phyloP scores from a whole-genome alignment of 2,888 invertebrate genomes.

The Omphaloscelis lunosa region DNA sequence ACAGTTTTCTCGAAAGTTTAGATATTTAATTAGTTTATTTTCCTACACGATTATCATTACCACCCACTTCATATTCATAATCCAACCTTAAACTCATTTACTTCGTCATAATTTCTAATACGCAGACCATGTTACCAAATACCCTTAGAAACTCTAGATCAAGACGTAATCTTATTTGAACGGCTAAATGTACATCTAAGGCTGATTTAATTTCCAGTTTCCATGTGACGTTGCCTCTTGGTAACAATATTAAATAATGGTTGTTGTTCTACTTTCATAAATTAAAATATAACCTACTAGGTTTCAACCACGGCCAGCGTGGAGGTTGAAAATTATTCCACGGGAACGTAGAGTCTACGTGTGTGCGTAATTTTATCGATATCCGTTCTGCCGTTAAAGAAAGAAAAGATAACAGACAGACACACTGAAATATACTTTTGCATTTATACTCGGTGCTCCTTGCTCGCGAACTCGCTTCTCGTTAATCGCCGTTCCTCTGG shows the following conservation, averaged over 20 bases:
- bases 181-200: conserved; percentile 28
- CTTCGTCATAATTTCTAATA: neutral
- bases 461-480: too few relatives aligned
- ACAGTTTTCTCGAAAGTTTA: neutral
- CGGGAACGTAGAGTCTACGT: neutral
- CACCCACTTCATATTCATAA: neutral
- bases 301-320: too few relatives aligned
- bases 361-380: neutral
- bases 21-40: neutral
- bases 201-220: conserved; percentile 36
- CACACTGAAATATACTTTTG: too few relatives aligned
- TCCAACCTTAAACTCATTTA: neutral
- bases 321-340: neutral
- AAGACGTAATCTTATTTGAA: conserved; percentile 25
- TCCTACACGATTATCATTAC: neutral
- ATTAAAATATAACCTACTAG: conserved; percentile 4
- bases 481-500: too few relatives aligned
- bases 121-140: conserved; percentile 4
- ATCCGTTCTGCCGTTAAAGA: neutral
- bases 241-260: conserved; percentile 27
- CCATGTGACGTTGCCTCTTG: neutral
- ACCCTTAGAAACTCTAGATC: conserved; percentile 21
- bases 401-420: too few relatives aligned
- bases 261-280: conserved; percentile 18
- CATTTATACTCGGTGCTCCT: too few relatives aligned